phyloP scores from a whole-genome alignment of 2,888 invertebrate genomes.

The Lasioglossum lativentre region DNA sequence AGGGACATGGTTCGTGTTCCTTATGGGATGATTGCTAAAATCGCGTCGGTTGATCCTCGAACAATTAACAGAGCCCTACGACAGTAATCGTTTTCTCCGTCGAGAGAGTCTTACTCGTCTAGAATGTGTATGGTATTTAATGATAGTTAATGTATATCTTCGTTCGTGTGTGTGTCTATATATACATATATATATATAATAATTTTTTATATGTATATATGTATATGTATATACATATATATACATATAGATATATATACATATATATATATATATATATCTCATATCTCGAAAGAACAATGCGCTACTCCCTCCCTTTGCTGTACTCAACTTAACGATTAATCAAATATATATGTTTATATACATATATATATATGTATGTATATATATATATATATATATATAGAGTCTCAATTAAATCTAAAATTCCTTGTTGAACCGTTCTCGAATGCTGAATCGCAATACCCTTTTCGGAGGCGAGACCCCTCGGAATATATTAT shows the following conservation, averaged over 20 bases:
- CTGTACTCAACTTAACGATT: constrained; percentile 21
- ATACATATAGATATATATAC: too few relatives aligned
- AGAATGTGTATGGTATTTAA: constrained; percentile 35
- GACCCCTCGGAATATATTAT: constrained; percentile 48
- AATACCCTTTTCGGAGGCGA: constrained; percentile 54
- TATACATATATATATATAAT: neutral
- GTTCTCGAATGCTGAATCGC: constrained; percentile 51
- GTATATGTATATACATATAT: neutral
- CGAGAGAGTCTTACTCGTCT: constrained; percentile 50
- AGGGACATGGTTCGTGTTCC: neutral
- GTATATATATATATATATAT: too few relatives aligned
- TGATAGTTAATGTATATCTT: constrained; percentile 6
- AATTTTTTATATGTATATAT: neutral
- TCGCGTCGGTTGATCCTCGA: constrained; percentile 34
- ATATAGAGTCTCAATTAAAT: constrained; percentile 42
- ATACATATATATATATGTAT: constrained; percentile 8
- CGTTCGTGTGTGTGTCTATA: neutral
- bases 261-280: too few relatives aligned
- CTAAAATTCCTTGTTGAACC: constrained; percentile 48
- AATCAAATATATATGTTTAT: constrained; percentile 13
- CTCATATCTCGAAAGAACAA: constrained; percentile 20
- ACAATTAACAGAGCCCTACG: constrained; percentile 46
- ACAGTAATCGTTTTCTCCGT: constrained; percentile 28
- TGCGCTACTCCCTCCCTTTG: neutral
- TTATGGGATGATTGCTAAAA: neutral